Base-by-base conservation (phyloP, 2,113 vertebrate genomes). In the Xiphophorus hellerii region DNA sequence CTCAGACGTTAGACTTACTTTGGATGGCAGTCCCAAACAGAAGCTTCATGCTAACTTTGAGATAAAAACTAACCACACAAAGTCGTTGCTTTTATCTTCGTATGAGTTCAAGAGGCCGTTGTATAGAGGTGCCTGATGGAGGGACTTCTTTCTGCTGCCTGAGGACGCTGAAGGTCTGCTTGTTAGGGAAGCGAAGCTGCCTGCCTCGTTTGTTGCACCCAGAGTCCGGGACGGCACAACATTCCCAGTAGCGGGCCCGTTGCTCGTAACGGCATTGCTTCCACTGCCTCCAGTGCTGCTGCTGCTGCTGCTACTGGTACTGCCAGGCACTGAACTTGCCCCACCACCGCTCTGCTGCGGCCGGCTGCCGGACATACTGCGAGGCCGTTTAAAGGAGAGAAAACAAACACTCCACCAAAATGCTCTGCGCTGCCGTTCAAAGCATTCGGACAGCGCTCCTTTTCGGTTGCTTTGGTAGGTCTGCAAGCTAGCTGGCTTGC, bases 11-110 rank as follows among this genome's bases (percentile, higher is more conserved):
- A 66, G 62, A 81, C 48, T 60, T 66, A 67, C 17, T 0, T 29
- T 3, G 42, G 61, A 72, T 25, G 62, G 7, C 8, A 17, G 9
- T 5, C 31, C 44, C 1, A 30, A 8, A 17, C 28, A 20, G 68
- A 29, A n/a, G 7, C 62, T 70, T 35, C 20, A 42, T 30, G 22
- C 13, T 20, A 67, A 15, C 27, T 80, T 17, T 71, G 66, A 4
- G 25, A 30, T 1, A 25, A 9, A 2, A 37, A 93, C 97, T 93
- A 84, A 99, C 97, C 98, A 99, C 3, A 99, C 98, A 83, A 99
- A 99, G 68, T 99, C 98, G 93, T 98, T 99, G 95, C 97, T 99
- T 92, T 99, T 99, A 87, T 99, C 98, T 70, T 99, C 97, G 81
- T 98, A 99, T 0, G 97, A 98, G 82, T 98, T 98, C 72, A 97